Evolutionary conservation across 1,140 invertebrate species (phyloP).

Genomic region (Hypothenemus hampei): DNA sequence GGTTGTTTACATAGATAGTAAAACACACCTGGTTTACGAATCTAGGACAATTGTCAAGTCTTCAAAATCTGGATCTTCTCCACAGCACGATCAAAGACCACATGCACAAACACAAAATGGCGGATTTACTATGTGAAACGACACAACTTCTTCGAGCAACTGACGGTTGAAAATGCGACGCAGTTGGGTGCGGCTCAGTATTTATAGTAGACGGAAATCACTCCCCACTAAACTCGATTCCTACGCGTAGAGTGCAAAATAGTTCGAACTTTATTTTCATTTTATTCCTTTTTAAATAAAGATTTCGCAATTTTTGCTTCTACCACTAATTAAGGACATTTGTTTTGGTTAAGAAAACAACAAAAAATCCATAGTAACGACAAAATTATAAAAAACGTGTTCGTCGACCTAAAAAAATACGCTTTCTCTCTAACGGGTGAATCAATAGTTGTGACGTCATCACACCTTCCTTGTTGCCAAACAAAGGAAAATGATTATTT

Average conservation of each 20-base stretch:
- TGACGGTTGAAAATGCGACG: slow-evolving; percentile 1
- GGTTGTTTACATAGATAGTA: slow-evolving; percentile 17
- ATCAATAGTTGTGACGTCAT: too few relatives aligned
- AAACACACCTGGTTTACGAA: slow-evolving; percentile 34
- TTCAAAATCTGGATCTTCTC: not conserved
- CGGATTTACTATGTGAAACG: not conserved
- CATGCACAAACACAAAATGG: slow-evolving; percentile 10
- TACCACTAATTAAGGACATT: too few relatives aligned
- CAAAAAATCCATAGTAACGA: too few relatives aligned
- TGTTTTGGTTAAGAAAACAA: too few relatives aligned
- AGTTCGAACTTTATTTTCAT: slow-evolving; percentile 25
- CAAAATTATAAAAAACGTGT: too few relatives aligned
- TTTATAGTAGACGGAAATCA: slow-evolving; percentile 31
- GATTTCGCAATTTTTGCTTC: too few relatives aligned
- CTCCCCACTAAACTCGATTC: slow-evolving; percentile 23
- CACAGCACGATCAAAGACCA: slow-evolving; percentile 8
- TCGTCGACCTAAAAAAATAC: too few relatives aligned
- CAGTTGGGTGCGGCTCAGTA: slow-evolving; percentile 10
- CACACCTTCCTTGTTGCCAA: too few relatives aligned
- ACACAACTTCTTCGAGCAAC: slow-evolving; percentile 1
- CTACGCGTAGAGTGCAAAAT: slow-evolving; percentile 35
- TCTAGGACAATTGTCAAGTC: not conserved
- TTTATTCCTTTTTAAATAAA: too few relatives aligned
- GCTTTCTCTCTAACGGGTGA: too few relatives aligned
- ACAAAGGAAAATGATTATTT: too few relatives aligned